phyloP scores from a whole-genome alignment of 2,797 vertebrate genomes.

The Morelia viridis region DNA sequence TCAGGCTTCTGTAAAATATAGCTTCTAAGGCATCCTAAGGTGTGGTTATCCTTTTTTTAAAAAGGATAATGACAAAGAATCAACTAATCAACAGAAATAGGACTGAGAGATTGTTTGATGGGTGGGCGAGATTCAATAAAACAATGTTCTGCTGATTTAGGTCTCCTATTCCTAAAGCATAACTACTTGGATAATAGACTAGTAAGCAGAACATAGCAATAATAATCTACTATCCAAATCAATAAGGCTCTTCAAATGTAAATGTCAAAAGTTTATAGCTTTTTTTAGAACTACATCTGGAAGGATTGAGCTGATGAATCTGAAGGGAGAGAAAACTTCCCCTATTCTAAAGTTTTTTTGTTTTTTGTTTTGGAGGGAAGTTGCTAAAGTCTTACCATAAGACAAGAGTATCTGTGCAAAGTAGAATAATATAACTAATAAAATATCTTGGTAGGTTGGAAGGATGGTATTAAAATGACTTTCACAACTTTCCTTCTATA shows the following conservation, averaged over 20 bases:
- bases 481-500: slow-evolving; percentile 58
- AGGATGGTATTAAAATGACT: slow-evolving; percentile 60
- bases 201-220: background rate
- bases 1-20: slow-evolving; percentile 30
- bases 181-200: slow-evolving; percentile 13
- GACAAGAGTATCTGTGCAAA: slow-evolving; percentile 36
- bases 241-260: background rate
- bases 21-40: slow-evolving; percentile 22
- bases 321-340: slow-evolving; percentile 19
- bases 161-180: background rate
- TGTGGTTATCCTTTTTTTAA: slow-evolving; percentile 25
- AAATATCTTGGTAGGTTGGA: slow-evolving; percentile 60
- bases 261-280: slow-evolving; percentile 28
- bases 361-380: background rate
- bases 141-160: background rate
- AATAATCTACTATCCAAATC: background rate
- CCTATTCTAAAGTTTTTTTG: background rate
- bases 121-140: slow-evolving; percentile 9
- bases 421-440: slow-evolving; percentile 63
- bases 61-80: background rate
- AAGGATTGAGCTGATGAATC: slow-evolving; percentile 33
- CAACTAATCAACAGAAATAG: slow-evolving; percentile 14
- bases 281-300: slow-evolving; percentile 20
- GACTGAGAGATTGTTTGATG: background rate
- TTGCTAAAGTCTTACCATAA: background rate